Conservation (phyloP, 2,113 vertebrate species). For the Elephas maximus region DNA sequence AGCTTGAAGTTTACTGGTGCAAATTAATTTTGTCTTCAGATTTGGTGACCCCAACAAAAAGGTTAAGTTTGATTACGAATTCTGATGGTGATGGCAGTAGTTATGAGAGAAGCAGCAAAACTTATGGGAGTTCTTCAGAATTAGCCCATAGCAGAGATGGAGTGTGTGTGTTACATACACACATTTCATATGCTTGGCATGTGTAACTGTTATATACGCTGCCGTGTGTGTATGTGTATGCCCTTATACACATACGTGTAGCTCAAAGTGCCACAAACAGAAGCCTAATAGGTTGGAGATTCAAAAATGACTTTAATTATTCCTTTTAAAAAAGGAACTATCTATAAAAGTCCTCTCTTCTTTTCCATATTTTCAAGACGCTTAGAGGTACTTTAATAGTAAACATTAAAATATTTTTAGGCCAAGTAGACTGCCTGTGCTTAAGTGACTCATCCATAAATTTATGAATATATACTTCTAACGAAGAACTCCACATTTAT, state of each 20-base stretch:
- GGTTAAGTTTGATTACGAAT: conserved; percentile 87
- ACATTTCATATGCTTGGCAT: conserved; percentile 28
- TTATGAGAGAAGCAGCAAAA: conserved; percentile 85
- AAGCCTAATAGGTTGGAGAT: conserved; percentile 78
- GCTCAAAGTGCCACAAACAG: conserved; percentile 74
- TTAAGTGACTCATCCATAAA: conserved; percentile 72
- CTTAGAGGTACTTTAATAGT: conserved; percentile 83
- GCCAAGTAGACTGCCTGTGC: conserved; percentile 86
- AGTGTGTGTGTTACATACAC: conserved; percentile 59
- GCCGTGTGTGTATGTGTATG: neutral
- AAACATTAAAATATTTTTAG: conserved; percentile 85
- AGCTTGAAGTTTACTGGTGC: conserved; percentile 91
- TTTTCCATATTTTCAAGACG: conserved; percentile 77
- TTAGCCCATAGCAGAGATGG: conserved; percentile 80
- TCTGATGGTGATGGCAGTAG: conserved; percentile 86
- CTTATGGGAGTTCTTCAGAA: conserved; percentile 80
- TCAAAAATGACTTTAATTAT: conserved; percentile 72
- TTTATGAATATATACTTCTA: conserved; percentile 79
- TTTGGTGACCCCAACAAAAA: conserved; percentile 88
- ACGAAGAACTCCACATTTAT: conserved; percentile 90
- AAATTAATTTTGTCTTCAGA: conserved; percentile 90
- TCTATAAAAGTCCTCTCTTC: conserved; percentile 76
- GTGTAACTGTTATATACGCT: conserved; percentile 55
- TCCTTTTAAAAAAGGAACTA: conserved; percentile 67
- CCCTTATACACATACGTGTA: conserved; percentile 50